Conservation (phyloP, 2,888 invertebrate genomes). For the Nomada goodeniana region DNA sequence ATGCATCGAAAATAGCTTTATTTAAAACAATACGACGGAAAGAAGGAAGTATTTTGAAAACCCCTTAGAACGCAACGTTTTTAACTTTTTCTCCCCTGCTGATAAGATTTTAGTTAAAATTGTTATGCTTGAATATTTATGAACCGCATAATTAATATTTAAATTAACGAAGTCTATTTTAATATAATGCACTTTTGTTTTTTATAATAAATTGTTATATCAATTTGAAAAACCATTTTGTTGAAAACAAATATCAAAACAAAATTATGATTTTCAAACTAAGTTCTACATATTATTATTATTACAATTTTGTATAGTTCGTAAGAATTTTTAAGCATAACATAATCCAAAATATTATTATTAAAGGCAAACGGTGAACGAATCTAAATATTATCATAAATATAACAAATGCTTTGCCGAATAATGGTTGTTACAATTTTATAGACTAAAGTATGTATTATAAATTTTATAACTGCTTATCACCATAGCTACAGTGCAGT, state of each 20-base stretch:
- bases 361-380: background rate
- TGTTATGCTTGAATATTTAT: too few relatives aligned
- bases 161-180: too few relatives aligned
- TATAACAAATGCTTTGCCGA: background rate
- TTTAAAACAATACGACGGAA: too few relatives aligned
- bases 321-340: too few relatives aligned
- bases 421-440: background rate
- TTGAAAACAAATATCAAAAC: background rate
- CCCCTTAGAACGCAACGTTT: too few relatives aligned
- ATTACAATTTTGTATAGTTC: too few relatives aligned
- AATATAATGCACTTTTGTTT: background rate
- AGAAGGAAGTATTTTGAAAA: too few relatives aligned
- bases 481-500: background rate
- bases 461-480: background rate
- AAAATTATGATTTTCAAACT: background rate
- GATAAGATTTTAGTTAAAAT: too few relatives aligned
- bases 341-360: too few relatives aligned
- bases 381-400: background rate
- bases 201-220: background rate
- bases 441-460: background rate
- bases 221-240: background rate
- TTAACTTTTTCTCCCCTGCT: too few relatives aligned
- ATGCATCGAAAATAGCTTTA: too few relatives aligned
- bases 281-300: background rate
- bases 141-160: too few relatives aligned